Evolutionary conservation across 2,797 vertebrate species (phyloP).

Genomic region (Hyperoplus lanceolatus): DNA sequence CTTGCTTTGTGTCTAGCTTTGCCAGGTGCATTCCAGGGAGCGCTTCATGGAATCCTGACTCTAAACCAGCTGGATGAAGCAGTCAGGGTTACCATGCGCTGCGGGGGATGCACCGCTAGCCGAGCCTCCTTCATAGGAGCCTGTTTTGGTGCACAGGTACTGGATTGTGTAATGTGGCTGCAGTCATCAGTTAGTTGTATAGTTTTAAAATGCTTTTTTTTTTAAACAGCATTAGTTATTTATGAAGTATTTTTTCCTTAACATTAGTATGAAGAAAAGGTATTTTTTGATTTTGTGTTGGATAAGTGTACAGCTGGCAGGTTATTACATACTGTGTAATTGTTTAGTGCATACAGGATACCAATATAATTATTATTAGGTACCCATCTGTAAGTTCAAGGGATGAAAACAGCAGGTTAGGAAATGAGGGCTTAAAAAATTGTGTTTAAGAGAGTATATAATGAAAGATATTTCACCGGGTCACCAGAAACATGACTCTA

Average conservation of each 20-base stretch:
- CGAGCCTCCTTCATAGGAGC: slow-evolving; percentile 82
- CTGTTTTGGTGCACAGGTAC: slow-evolving; percentile 84
- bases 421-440: too few species aligned
- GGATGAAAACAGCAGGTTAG: too few species aligned
- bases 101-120: slow-evolving; percentile 83
- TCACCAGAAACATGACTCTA: too few species aligned
- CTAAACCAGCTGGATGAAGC: slow-evolving; percentile 74
- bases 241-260: background rate
- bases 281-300: too few species aligned
- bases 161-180: background rate
- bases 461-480: too few species aligned
- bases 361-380: too few species aligned
- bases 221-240: background rate
- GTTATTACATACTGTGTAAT: too few species aligned
- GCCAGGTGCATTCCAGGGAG: slow-evolving; percentile 83
- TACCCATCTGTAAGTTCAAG: too few species aligned
- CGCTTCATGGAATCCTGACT: slow-evolving; percentile 82
- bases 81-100: slow-evolving; percentile 81
- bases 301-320: too few species aligned
- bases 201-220: background rate
- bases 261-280: too few species aligned
- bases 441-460: too few species aligned
- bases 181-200: background rate
- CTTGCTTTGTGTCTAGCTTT: slow-evolving; percentile 65
- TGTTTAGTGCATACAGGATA: too few species aligned